These are phyloP conservation scores for Hypomecis atomaria DNA, from an alignment of 2,888 invertebrate genomes.

Conservation along the genomic window DNA sequence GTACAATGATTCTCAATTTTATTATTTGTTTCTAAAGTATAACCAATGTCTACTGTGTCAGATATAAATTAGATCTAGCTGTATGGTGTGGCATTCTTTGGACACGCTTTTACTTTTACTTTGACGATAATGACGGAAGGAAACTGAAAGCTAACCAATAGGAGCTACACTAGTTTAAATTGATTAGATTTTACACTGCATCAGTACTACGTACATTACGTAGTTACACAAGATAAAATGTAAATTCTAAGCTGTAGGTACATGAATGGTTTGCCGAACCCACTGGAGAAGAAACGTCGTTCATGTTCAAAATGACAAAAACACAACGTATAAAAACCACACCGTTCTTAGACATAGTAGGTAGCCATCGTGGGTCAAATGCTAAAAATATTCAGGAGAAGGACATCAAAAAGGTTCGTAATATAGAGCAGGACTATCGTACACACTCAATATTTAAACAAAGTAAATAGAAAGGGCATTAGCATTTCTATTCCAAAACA, in stretches of 20 bases:
- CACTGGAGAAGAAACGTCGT: no score
- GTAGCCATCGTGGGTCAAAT: no score
- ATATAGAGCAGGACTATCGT: not conserved
- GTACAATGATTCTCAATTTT: conserved; percentile 17
- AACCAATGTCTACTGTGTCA: conserved; percentile 4
- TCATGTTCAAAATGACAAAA: no score
- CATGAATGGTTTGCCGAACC: no score
- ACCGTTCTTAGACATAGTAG: no score
- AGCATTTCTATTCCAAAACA: conserved; percentile 27
- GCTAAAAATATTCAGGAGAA: no score
- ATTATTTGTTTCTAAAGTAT: conserved; percentile 13
- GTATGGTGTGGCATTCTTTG: conserved; percentile 18
- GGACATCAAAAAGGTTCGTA: no score
- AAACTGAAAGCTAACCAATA: conserved; percentile 12
- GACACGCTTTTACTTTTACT: conserved; percentile 31
- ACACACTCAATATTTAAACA: not conserved
- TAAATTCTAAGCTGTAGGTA: no score
- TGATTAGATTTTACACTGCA: not conserved
- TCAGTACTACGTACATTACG: not conserved
- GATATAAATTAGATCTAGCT: conserved; percentile 23
- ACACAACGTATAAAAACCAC: no score
- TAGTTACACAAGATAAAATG: no score
- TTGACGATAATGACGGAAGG: not conserved
- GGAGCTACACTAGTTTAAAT: conserved; percentile 1
- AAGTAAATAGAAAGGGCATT: conserved; percentile 26